Percentiles rank a stretch among this genome's conserved stretches.
These are phyloP conservation scores for Palythoa grandis DNA, from an alignment of 92 coral and sea anemone species.

Conservation along the genomic window DNA sequence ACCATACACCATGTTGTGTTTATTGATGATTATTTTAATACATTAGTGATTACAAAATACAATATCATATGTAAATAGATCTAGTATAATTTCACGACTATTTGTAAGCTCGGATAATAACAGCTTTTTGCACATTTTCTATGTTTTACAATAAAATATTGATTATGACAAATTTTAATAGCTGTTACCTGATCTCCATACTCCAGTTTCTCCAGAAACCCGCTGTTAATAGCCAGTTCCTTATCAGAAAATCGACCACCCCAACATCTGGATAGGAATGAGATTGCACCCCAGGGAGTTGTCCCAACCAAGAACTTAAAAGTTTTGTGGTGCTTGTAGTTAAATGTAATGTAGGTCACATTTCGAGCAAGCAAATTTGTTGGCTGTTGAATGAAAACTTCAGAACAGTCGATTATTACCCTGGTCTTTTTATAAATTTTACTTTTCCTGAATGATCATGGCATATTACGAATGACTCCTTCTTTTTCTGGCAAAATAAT, in stretches of 20 bases:
- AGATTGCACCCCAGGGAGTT: constrained; percentile 52
- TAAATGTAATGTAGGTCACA: background rate
- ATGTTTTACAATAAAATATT: background rate
- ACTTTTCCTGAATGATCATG: constrained; percentile 1
- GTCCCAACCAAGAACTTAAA: constrained; percentile 19
- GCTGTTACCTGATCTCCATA: constrained; percentile 38
- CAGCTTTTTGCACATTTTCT: background rate
- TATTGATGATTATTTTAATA: background rate
- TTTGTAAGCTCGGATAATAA: background rate
- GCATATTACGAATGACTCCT: constrained; percentile 7
- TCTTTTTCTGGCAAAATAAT: constrained; percentile 37
- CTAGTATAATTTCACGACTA: background rate
- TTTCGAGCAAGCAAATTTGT: constrained; percentile 26
- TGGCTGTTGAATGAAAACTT: background rate
- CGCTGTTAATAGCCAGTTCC: constrained; percentile 49
- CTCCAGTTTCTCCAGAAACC: constrained; percentile 50
- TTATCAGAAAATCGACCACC: constrained; percentile 65
- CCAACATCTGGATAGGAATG: constrained; percentile 58
- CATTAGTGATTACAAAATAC: background rate
- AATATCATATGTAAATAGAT: background rate
- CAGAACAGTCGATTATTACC: constrained; percentile 25
- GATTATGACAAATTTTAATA: background rate
- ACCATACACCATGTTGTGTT: background rate
- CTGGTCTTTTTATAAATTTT: constrained; percentile 4
- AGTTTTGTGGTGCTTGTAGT: constrained; percentile 2